A percentile compares a stretch with the other conserved stretches of the same genome.
These are phyloP conservation scores for Urophycis tenuis DNA, from an alignment of 2,797 vertebrate genomes.

Conservation along the genomic window DNA sequence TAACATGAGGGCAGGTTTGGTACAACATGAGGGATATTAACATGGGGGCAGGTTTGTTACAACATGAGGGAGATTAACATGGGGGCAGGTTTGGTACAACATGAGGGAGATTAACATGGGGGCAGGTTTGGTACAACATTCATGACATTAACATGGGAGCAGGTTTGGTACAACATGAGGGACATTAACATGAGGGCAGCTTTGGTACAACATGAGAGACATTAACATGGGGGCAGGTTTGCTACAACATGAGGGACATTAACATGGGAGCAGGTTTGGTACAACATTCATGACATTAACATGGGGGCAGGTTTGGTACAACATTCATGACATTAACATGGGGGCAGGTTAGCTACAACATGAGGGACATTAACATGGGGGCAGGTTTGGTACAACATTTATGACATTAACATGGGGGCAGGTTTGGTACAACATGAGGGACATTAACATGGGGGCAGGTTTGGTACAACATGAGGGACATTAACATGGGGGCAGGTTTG, in stretches of 20 bases:
- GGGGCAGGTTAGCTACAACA: background rate
- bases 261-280: background rate
- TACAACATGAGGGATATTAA: background rate
- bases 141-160: too few species aligned
- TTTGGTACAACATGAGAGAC: background rate
- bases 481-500: background rate
- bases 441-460: too few species aligned
- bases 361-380: background rate
- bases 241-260: background rate
- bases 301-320: background rate
- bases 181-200: too few species aligned
- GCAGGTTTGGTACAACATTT: background rate
- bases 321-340: too few species aligned
- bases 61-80: background rate
- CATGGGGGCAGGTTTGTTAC: background rate
- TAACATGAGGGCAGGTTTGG: background rate
- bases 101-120: too few species aligned
- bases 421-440: background rate
- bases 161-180: background rate
- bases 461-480: background rate
- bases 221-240: background rate
- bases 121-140: background rate
- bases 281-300: too few species aligned
- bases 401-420: too few species aligned
- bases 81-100: background rate